Percentiles rank a stretch among this genome's conserved stretches.
Conservation (phyloP, 2,888 invertebrate species). For the Drosophila falleni region DNA sequence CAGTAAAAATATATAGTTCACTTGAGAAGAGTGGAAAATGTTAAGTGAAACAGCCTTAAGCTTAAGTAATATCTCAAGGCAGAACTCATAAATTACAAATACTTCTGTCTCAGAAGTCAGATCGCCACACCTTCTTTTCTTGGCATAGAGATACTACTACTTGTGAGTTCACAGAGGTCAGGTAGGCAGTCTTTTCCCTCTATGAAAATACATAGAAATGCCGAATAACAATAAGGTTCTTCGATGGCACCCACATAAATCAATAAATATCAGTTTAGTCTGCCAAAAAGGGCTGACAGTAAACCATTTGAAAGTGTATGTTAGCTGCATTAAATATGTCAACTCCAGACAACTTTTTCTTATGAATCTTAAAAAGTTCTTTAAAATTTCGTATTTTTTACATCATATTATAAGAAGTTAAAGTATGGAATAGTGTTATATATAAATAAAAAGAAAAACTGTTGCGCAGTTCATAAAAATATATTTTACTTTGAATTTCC, state of each 20-base stretch:
- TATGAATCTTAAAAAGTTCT: background rate
- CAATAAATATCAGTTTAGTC: constrained; percentile 23
- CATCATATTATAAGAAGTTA: too few relatives aligned
- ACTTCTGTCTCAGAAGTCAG: background rate
- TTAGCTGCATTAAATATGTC: constrained; percentile 1
- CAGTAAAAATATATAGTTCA: constrained; percentile 30
- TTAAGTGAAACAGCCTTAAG: constrained; percentile 19
- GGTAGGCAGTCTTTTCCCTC: constrained; percentile 1
- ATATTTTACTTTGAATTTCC: constrained; percentile 14
- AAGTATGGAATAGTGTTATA: background rate
- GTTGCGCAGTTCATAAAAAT: too few relatives aligned
- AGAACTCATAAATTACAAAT: constrained; percentile 44
- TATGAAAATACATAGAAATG: constrained; percentile 13
- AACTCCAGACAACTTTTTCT: background rate
- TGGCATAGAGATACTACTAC: background rate
- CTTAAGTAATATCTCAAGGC: constrained; percentile 21
- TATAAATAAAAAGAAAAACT: constrained; percentile 12
- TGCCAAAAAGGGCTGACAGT: constrained; percentile 30
- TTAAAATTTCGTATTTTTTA: background rate
- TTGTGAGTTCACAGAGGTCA: constrained; percentile 10
- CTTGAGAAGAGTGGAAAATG: constrained; percentile 34
- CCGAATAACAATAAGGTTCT: constrained; percentile 27
- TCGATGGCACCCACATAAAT: constrained; percentile 27
- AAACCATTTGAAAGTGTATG: constrained; percentile 12
- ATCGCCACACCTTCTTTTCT: constrained; percentile 5